Evolutionary conservation across 35 echinoderm and acorn worm genomes (phyloP), one percentile per base, ranked within the genome.

Genomic region (Ophioderma brevispina): DNA sequence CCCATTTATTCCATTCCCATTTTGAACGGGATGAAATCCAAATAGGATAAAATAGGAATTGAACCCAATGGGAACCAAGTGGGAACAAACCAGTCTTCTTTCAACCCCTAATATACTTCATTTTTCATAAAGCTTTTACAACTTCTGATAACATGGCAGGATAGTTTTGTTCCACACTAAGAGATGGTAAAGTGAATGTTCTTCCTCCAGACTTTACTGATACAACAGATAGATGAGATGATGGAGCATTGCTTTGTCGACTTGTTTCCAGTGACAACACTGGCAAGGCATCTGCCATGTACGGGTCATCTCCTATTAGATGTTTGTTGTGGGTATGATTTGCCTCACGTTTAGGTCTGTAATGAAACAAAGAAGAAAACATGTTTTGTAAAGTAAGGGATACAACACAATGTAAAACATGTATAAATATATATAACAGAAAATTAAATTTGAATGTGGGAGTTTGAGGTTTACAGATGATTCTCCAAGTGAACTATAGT

Each of bases 111-210:
- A n/a, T n/a, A n/a, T n/a, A n/a, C n/a, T n/a, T n/a, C n/a, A n/a
- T n/a, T n/a, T n/a, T n/a, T 85, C 82, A 98, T 89, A 98, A 92
- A 15, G 96, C 96, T 88, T 98, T 98, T 43, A 98, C 96, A 28
- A 98, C 39, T 81, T 98, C 96, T 23, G 96, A 95, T 31, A 98
- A 77, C 19, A 98, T 91, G 33, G 93, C 93, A 49, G 96, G 88
- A 76, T 98, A 94, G 76, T 98, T 98, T 63, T 98, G 96, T 63
- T 98, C 97, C 34, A 99, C 76, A 38, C 90, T 99, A 4, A 99
- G 83, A 6, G 97, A 95, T 39, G 97, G 97, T 36, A 99, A 77
- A 5, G 97, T 91, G 18, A 99, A 55, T 31, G 77, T 95, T 34
- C 92, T 95, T 50, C 95, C 94, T 34, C 94, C 94, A 17, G 91